Evolutionary conservation across 2,888 invertebrate genomes (phyloP), one percentile per base, ranked within the genome.

Genomic region (Ormia ochracea): DNA sequence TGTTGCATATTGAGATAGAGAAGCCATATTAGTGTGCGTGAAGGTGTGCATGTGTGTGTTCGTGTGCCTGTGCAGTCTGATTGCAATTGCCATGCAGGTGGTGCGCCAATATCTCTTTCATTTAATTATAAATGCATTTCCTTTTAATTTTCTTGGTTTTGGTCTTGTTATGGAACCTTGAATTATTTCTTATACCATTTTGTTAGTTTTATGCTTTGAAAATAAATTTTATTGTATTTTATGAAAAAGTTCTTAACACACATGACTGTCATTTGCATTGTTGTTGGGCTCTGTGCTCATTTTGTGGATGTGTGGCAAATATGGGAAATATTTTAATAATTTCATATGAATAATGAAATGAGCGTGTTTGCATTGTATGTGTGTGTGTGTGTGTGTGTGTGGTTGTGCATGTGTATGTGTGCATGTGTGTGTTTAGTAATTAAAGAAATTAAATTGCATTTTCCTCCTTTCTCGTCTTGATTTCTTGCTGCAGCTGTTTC

Each of bases 371-470:
- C 1, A 12, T n/a, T 33, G 12, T 0, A 3, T 31, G 9, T 17
- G n/a, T 19, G 14, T 3, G n/a, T 17, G 19, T 33, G n/a, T 5
- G n/a, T 45, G 14, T 28, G 6, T 54, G 10, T 33, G 21, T 74
- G 1, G 14, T 12, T 70, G 10, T 33, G 4, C 52, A 1, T 23
- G 12, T 19, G 14, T 9, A 0, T 21, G 41, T 17, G 43, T 59
- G n/a, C n/a, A n/a, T n/a, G n/a, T n/a, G n/a, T n/a, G n/a, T n/a
- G n/a, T n/a, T n/a, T n/a, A n/a, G 78, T 66, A 66, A 78, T 78
- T 78, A 69, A 59, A 58, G 63, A 78, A 74, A 78, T 78, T 78
- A 63, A 78, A 78, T 78, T 74, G 41, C 63, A 78, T 50, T 56
- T 54, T 54, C n/a, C 69, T 4, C 54, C 23, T 17, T 52, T 4